Evolutionary conservation across 2,888 invertebrate genomes (phyloP), one percentile per base, ranked within the genome.

Genomic region (Leucophenga maculata): DNA sequence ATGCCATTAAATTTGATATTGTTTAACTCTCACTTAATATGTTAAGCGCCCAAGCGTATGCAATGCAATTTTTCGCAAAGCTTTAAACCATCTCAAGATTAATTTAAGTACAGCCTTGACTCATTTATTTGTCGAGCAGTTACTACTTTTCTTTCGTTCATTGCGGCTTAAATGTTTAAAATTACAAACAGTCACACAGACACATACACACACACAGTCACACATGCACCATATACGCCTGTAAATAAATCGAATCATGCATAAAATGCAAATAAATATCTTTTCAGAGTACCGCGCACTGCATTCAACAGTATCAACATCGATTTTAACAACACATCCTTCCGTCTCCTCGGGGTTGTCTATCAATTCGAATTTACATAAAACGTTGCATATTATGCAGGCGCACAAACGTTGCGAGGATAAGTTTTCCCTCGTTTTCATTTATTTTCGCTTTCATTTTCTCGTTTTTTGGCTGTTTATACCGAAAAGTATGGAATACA

Each of bases 261-360:
- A 77, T 26, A 77, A 81, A 83, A 83, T 84, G 82, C 78, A 84
- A 84, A 82, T 82, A 83, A 84, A 74, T 78, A 75, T 75, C 79
- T 81, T 31, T 65, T 57, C 67, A 50, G 32, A 20, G 20, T 14
- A n/a, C 14, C 9, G 20, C 18, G 48, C 16, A 39, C 26, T n/a
- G 32, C n/a, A 16, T 22, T 50, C 54, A 54, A 50, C 67, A 50
- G 55, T 70, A 73, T 20, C 69, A 70, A 54, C 68, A 71, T 50
- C 55, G 66, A 54, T 22, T 57, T 69, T 50, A 31, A 54, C 18
- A 60, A 70, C 72, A 67, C 68, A 75, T 68, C 73, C 71, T 70
- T 20, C n/a, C 18, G 3, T 22, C n/a, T n/a, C n/a, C n/a, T n/a
- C n/a, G n/a, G n/a, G 22, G 22, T 54, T 22, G 18, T 59, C 59